These are phyloP conservation scores for Axea sp. DNA, from an alignment of 2,888 invertebrate species.

Conservation along the genomic window DNA sequence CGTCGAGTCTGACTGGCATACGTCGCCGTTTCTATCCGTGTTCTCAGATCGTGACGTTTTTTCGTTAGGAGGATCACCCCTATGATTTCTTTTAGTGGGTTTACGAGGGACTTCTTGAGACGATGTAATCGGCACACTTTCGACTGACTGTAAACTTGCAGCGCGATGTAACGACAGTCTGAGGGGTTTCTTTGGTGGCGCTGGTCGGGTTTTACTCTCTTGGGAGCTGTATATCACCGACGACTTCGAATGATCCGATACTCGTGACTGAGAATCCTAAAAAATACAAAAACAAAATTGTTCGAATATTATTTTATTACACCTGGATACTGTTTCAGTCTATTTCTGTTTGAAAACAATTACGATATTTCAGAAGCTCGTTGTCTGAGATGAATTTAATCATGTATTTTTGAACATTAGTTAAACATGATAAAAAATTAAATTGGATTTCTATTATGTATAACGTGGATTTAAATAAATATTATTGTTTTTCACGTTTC, in stretches of 20 bases:
- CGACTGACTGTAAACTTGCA: constrained; percentile 88
- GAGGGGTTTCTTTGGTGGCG: constrained; percentile 92
- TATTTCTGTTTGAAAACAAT: too few relatives aligned
- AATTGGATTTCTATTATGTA: too few relatives aligned
- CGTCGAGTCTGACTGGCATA: constrained; percentile 61
- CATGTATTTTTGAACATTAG: too few relatives aligned
- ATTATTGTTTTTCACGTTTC: too few relatives aligned
- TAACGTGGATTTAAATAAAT: too few relatives aligned
- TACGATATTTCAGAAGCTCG: too few relatives aligned
- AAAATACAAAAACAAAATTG: constrained; percentile 17
- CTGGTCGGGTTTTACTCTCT: constrained; percentile 82
- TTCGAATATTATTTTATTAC: neutral
- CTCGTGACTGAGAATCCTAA: constrained; percentile 72
- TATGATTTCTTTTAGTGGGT: constrained; percentile 83
- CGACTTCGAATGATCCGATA: constrained; percentile 70
- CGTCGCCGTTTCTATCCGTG: constrained; percentile 64
- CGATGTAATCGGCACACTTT: constrained; percentile 76
- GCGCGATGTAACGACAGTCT: constrained; percentile 91
- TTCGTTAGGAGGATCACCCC: constrained; percentile 79
- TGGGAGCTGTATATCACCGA: constrained; percentile 69
- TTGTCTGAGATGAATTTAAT: too few relatives aligned
- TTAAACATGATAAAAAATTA: too few relatives aligned
- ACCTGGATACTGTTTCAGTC: too few relatives aligned
- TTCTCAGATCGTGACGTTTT: constrained; percentile 65
- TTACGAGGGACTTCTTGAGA: constrained; percentile 76